Evolutionary conservation across 2,113 vertebrate genomes (phyloP).

Genomic region (Bos taurus): ARS-UCD2.0 NC_037356.1:3346501-3347000

Average conservation of each 20-base stretch:
- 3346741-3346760: conserved; percentile 14
- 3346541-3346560: conserved; percentile 53
- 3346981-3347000: not conserved
- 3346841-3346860: not conserved
- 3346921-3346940: not conserved
- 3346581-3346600: conserved; percentile 25
- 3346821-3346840: not conserved
- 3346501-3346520: not conserved
- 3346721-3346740: conserved; percentile 19
- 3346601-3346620: not conserved
- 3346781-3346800: not conserved
- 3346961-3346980: not conserved
- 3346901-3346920: not conserved
- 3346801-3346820: not conserved
- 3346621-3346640: not conserved
- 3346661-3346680: conserved; percentile 15
- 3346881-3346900: not conserved
- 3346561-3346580: conserved; percentile 30
- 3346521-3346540: not conserved
- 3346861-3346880: not conserved
- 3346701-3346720: not conserved
- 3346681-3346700: conserved; percentile 46
- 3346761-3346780: conserved; percentile 34
- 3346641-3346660: conserved; percentile 22
- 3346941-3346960: not conserved